Evolutionary conservation across 2,113 vertebrate genomes (phyloP), one percentile per base, ranked within the genome.

Genomic region (Pterocles gutturalis): DNA sequence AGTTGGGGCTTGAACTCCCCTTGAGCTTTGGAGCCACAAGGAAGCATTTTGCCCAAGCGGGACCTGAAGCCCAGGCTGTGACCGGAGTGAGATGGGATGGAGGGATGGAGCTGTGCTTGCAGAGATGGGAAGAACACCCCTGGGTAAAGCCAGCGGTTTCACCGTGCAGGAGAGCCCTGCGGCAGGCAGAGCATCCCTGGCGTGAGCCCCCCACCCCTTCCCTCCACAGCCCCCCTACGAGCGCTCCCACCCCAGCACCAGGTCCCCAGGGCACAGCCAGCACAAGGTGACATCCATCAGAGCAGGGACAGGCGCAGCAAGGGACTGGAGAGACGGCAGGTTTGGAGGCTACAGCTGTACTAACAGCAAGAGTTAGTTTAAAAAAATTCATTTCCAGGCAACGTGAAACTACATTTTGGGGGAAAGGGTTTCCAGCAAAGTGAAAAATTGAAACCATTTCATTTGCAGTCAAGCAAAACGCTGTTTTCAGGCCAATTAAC

Each of bases 401-500:
- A 54, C 0, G 0, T 65, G 49, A 72, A 90, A 90, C 83, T 70
- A 86, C 55, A 38, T 92, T 87, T 43, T 33, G 25, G 48, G 69
- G 61, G 2, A 71, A 83, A 60, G 46, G 7, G 31, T 79, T 91
- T 71, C 48, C 91, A 94, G 84, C 69, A 54, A 85, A 95, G 53
- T 58, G 20, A 94, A 49, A 89, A 84, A 69, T 28, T 51, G 77
- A 89, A 91, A 79, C 36, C 34, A 43, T 45, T 64, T 75, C 38
- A 45, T 4, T 26, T 34, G 20, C 94, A 96, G 73, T n/a, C 22
- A 4, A 79, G 73, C 17, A 77, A 85, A 91, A 77, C 77, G 24
- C 65, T 11, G 28, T 81, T 94, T 87, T 88, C 87, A 93, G 89
- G 84, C 36, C 87, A 94, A 46, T 77, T 91, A 95, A 96, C 75